Percentiles rank a stretch among this genome's conserved stretches.
These are phyloP conservation scores for Heliocidaris erythrogramma DNA, from an alignment of 35 echinoderm and acorn worm genomes.

Conservation along the genomic window DNA sequence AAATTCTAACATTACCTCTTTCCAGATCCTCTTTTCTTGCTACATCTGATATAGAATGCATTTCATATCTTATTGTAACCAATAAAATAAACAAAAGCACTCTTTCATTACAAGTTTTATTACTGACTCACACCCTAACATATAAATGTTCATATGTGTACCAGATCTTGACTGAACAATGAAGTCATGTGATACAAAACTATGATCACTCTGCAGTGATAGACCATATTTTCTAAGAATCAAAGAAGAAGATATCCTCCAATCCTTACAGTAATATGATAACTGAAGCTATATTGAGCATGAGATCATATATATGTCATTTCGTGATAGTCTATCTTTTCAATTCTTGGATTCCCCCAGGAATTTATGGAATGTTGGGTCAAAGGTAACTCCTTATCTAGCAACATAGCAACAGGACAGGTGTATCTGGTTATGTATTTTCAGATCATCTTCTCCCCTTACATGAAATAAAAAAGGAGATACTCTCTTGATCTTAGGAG, in stretches of 20 bases:
- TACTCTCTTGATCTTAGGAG: neutral
- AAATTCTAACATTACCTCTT: neutral
- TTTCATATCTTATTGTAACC: too few relatives aligned
- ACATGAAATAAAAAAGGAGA: neutral
- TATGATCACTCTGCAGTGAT: neutral
- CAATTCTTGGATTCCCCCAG: neutral
- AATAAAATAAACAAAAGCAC: neutral
- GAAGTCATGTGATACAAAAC: neutral
- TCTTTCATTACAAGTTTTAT: neutral
- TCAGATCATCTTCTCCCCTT: neutral
- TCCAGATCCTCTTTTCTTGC: neutral
- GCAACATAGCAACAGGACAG: neutral
- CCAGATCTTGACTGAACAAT: neutral
- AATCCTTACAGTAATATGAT: neutral
- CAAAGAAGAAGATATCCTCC: neutral
- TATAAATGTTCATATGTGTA: neutral
- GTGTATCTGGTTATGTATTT: neutral
- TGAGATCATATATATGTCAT: neutral
- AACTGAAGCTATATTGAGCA: neutral
- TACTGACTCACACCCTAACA: neutral
- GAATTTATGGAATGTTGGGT: neutral
- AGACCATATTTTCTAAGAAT: neutral
- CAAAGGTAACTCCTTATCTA: neutral
- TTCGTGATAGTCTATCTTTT: neutral
- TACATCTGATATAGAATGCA: too few relatives aligned